Evolutionary conservation across 2,797 vertebrate genomes (phyloP), one percentile per base, ranked within the genome.

Genomic region (Xenopus petersii): DNA sequence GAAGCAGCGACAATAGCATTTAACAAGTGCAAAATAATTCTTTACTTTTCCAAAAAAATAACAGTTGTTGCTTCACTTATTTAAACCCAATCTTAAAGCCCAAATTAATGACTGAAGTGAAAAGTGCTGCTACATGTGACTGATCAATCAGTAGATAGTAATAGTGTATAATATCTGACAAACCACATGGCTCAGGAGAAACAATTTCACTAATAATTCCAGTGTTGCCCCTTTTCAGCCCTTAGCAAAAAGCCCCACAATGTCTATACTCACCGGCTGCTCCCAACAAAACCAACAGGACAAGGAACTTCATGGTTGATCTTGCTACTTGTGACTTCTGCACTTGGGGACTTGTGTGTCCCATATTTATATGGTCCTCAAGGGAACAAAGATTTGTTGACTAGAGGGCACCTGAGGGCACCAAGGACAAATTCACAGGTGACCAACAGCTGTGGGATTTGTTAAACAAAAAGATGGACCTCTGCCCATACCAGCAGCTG

Each of bases 291-390:
- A 81, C 1, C 0, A 81, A 0, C 33, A 85, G 42, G 63, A 83
- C 73, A n/a, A 86, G 15, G 71, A 62, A 73, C 11, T 83, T 83
- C 85, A 87, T 86, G 71, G 21, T 83, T 13, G 16, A 21, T 73
- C 60, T 70, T 11, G n/a, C 2, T 5, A 36, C 21, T 30, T 30
- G 26, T 12, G 59, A 15, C 5, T 42, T 42, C 36, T 61, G 59
- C 59, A 51, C 10, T 42, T 61, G 59, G 12, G 24, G 59, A 24
- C 8, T 26, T 24, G 59, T 24, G 24, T 1, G 24, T 5, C 17
- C 9, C 24, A 61, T 12, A 61, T 61, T 61, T 61, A 61, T 61
- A 61, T 11, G 2, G 24, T 61, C 11, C 2, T 10, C 11, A 12
- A 10, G 11, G 11, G 24, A 12, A 30, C 36, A 42, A 5, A 24